Evolutionary conservation across 2,888 invertebrate species (phyloP).

Genomic region (Drosophila meridiana): DNA sequence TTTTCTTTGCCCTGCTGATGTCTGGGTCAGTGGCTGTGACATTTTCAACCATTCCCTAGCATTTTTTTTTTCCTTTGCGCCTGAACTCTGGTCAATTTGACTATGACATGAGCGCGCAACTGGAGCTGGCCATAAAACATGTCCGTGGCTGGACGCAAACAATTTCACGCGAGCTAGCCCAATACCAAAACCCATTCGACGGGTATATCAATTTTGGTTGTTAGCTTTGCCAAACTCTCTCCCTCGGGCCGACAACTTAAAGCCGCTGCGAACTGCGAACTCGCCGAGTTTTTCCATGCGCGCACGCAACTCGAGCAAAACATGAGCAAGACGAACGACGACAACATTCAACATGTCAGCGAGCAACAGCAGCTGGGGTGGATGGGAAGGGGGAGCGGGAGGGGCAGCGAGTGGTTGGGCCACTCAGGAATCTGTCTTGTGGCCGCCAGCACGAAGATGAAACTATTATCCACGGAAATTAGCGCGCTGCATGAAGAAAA

Average conservation of each 20-base stretch:
- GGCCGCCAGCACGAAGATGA: constrained; percentile 58
- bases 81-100: constrained; percentile 78
- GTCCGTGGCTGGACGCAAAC: constrained; percentile 46
- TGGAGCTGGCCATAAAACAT: constrained; percentile 59
- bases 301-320: constrained; percentile 67
- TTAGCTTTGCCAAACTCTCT: constrained; percentile 46
- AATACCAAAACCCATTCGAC: constrained; percentile 38
- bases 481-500: constrained; percentile 70
- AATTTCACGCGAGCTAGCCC: constrained; percentile 53
- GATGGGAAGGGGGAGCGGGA: neutral
- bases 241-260: constrained; percentile 50
- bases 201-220: constrained; percentile 61
- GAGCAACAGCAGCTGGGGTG: neutral
- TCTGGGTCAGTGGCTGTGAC: constrained; percentile 57
- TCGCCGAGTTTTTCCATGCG: constrained; percentile 39
- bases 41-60: constrained; percentile 18
- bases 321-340: constrained; percentile 60
- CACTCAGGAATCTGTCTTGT: constrained; percentile 25
- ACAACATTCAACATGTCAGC: constrained; percentile 70
- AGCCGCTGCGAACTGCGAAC: constrained; percentile 42
- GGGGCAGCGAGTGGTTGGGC: neutral
- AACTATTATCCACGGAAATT: constrained; percentile 78
- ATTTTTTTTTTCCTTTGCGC: constrained; percentile 27
- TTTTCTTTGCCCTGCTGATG: constrained; percentile 27
- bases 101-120: constrained; percentile 63